Conservation (phyloP, 2,113 vertebrate species). For the Lontra canadensis region DNA sequence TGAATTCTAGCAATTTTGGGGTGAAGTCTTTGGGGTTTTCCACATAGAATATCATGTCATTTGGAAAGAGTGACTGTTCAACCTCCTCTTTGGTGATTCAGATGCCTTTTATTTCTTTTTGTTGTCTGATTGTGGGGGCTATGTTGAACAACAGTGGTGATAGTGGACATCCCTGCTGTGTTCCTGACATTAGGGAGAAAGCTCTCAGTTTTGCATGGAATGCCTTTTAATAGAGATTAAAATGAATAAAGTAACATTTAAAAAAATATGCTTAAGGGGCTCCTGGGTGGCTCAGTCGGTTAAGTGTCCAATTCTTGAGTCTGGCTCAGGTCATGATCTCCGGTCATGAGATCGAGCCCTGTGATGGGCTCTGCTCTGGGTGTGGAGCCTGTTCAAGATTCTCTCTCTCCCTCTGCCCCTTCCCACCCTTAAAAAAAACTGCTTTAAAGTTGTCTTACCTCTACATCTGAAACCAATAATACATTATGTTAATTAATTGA, state of each 20-base stretch:
- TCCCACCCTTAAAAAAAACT: not conserved
- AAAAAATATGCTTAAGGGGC: not conserved
- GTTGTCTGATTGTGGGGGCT: too few relatives aligned
- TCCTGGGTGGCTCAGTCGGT: not conserved
- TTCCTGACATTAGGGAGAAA: too few relatives aligned
- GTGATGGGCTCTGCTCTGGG: not conserved
- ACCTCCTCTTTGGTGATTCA: too few relatives aligned
- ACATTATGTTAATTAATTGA: too few relatives aligned
- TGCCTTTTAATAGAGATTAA: constrained; percentile 1
- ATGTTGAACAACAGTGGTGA: too few relatives aligned
- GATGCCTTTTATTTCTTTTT: too few relatives aligned
- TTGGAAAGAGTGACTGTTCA: too few relatives aligned
- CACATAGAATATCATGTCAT: too few relatives aligned
- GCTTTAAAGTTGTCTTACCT: not conserved
- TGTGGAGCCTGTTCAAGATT: not conserved
- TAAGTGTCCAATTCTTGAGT: not conserved
- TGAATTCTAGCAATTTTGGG: too few relatives aligned
- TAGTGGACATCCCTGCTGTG: too few relatives aligned
- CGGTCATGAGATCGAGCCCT: not conserved
- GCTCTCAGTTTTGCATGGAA: not conserved
- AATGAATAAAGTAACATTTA: not conserved
- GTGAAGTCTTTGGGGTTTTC: too few relatives aligned
- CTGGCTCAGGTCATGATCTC: not conserved
- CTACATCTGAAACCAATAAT: too few relatives aligned
- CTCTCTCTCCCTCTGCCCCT: not conserved